Evolutionary conservation across 2,888 invertebrate species (phyloP).

Genomic region (Nemoura dubitans): DNA sequence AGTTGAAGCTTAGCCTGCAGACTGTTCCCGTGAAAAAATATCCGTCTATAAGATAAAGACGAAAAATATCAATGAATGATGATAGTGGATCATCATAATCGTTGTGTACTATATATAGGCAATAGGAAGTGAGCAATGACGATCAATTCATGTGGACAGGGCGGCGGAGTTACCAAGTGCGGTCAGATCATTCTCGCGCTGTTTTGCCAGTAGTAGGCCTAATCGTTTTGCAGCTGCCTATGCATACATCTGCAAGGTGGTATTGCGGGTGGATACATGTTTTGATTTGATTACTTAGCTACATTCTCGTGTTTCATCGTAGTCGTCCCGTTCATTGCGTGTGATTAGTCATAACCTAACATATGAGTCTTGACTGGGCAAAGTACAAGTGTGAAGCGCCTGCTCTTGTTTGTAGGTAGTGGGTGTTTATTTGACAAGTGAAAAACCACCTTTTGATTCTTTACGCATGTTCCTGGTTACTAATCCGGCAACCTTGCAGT

Average conservation of each 20-base stretch:
- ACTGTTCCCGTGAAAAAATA: not conserved
- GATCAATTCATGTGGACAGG: not conserved
- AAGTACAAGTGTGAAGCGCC: not conserved
- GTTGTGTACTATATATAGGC: not conserved
- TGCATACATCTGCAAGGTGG: not conserved
- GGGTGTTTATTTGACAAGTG: not conserved
- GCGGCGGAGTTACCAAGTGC: not conserved
- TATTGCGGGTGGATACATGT: not conserved
- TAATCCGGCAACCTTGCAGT: not conserved
- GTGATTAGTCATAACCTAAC: not conserved
- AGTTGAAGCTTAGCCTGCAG: not conserved
- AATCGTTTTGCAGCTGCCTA: not conserved
- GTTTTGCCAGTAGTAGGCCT: not conserved
- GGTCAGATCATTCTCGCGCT: not conserved
- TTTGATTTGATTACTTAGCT: not conserved
- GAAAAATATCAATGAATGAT: conserved; percentile 17
- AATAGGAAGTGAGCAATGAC: not conserved
- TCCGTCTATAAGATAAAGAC: conserved; percentile 1
- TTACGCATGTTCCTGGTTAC: not conserved
- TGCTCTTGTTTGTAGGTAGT: not conserved
- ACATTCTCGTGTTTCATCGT: not conserved
- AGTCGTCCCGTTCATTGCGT: not conserved
- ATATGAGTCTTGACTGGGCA: not conserved
- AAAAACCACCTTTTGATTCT: not conserved
- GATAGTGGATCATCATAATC: not conserved